Percentiles rank a stretch among this genome's conserved stretches.
Conservation (phyloP, 1,140 invertebrate genomes). For the Dinoponera quadriceps region DNA sequence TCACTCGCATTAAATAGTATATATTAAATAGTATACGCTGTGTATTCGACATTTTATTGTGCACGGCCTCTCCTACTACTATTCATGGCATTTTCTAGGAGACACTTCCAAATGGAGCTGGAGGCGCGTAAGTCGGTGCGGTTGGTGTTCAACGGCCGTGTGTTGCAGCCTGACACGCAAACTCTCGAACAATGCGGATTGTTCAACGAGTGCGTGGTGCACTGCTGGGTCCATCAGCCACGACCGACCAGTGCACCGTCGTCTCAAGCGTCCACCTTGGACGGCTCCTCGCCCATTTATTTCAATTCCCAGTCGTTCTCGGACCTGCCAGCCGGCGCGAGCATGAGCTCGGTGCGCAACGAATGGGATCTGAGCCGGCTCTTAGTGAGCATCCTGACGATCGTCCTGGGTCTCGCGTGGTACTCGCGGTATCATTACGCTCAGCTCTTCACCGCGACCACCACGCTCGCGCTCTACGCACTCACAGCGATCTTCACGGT, state of each 20-base stretch:
- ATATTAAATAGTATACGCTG: too few relatives aligned
- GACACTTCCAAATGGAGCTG: constrained; percentile 93
- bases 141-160: constrained; percentile 95
- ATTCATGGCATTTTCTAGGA: constrained; percentile 84
- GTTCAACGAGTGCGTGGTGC: constrained; percentile 94
- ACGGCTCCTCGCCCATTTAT: constrained; percentile 79
- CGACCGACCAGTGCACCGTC: constrained; percentile 74
- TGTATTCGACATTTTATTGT: neutral
- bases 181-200: constrained; percentile 93
- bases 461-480: constrained; percentile 87
- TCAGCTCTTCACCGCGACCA: constrained; percentile 88
- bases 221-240: constrained; percentile 92
- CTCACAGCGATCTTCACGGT: constrained; percentile 87
- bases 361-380: constrained; percentile 86
- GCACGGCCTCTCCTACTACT: too few relatives aligned
- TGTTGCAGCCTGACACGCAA: constrained; percentile 91
- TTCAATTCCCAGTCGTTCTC: constrained; percentile 79
- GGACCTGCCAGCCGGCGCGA: constrained; percentile 81
- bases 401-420: constrained; percentile 87
- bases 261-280: constrained; percentile 67
- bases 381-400: constrained; percentile 82
- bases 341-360: constrained; percentile 82
- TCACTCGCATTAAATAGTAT: too few relatives aligned
- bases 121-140: constrained; percentile 91
- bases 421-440: constrained; percentile 88